A percentile compares a stretch with the other conserved stretches of the same genome.
Evolutionary conservation across 2,888 invertebrate species (phyloP).

Genomic region (Elgonia sp.): DNA sequence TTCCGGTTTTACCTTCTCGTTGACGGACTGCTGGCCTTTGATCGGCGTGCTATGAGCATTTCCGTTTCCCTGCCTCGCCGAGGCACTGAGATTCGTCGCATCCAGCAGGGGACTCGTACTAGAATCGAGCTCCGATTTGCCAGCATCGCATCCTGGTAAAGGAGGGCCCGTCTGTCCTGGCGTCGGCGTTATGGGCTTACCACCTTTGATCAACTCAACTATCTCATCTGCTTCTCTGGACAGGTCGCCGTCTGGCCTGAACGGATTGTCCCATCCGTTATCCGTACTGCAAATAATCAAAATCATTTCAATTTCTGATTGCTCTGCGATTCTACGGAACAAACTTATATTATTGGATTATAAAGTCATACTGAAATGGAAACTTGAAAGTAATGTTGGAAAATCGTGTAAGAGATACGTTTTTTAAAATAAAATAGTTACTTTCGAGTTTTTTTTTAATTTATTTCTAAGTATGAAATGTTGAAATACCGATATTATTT

Average conservation of each 20-base stretch:
- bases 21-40: slow-evolving; percentile 84
- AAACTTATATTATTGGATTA: too few relatives aligned
- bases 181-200: slow-evolving; percentile 93
- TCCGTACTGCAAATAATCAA: slow-evolving; percentile 92
- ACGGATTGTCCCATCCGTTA: slow-evolving; percentile 98
- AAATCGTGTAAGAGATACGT: too few relatives aligned
- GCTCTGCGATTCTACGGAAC: not conserved
- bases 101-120: slow-evolving; percentile 85
- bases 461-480: too few relatives aligned
- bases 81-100: slow-evolving; percentile 82
- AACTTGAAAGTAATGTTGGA: too few relatives aligned
- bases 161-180: slow-evolving; percentile 87
- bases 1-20: slow-evolving; percentile 84
- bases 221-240: slow-evolving; percentile 98
- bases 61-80: slow-evolving; percentile 84
- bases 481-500: too few relatives aligned
- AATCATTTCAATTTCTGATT: slow-evolving; percentile 29
- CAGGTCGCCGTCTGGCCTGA: slow-evolving; percentile 98
- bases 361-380: too few relatives aligned
- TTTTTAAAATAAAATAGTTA: too few relatives aligned
- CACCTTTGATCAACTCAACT: slow-evolving; percentile 96
- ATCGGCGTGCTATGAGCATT: slow-evolving; percentile 85
- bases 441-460: too few relatives aligned
- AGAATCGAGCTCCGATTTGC: slow-evolving; percentile 83
- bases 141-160: slow-evolving; percentile 87